These are phyloP conservation scores for Morelia viridis DNA, from an alignment of 2,797 vertebrate species.

Conservation along the genomic window DNA sequence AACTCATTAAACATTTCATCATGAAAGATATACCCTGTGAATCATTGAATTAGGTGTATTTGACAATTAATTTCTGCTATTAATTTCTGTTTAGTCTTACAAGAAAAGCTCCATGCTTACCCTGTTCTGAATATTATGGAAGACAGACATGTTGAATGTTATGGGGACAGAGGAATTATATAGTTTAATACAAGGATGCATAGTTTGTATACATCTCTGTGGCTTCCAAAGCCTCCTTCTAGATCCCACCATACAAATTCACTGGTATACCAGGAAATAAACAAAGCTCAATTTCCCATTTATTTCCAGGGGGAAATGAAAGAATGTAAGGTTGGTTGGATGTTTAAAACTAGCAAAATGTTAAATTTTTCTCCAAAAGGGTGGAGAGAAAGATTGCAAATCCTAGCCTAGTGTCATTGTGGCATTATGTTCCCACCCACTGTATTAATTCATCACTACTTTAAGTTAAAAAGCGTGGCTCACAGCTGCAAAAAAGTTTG, in stretches of 20 bases:
- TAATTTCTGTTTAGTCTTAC: not conserved
- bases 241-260: not conserved
- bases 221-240: not conserved
- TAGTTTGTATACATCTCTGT: not conserved
- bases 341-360: not conserved
- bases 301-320: not conserved
- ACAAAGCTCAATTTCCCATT: not conserved
- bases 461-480: not conserved
- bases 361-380: not conserved
- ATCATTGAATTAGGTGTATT: not conserved
- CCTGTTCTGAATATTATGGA: not conserved
- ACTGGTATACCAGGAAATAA: not conserved
- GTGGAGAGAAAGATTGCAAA: not conserved
- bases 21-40: not conserved
- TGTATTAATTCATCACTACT: not conserved
- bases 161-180: not conserved
- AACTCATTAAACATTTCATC: not conserved
- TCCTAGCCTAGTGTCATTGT: not conserved
- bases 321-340: not conserved
- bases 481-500: not conserved
- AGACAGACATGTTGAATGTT: not conserved
- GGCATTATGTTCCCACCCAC: not conserved
- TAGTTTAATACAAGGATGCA: not conserved
- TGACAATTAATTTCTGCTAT: not conserved
- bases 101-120: not conserved